Percentiles rank a stretch among this genome's conserved stretches.
Evolutionary conservation across 2,113 vertebrate genomes (phyloP).

Genomic region (Brachypteracias leptosomus): DNA sequence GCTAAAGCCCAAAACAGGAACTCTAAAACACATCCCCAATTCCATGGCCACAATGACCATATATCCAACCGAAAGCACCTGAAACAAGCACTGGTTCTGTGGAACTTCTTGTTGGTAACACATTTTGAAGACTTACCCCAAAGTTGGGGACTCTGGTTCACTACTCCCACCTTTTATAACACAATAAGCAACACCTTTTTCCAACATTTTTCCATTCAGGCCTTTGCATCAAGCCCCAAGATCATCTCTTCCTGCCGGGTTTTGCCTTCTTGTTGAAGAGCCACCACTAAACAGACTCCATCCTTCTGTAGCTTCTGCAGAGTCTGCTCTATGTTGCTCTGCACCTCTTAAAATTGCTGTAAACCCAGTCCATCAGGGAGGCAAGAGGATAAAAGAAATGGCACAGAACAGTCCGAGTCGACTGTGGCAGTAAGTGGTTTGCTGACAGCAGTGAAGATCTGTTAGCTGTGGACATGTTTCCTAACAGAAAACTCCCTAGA

Average conservation of each 20-base stretch:
- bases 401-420: not conserved
- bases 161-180: not conserved
- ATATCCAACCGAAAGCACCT: not conserved
- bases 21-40: not conserved
- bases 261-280: not conserved
- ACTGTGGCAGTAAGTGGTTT: not conserved
- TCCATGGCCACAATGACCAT: not conserved
- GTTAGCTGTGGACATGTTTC: not conserved
- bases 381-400: not conserved
- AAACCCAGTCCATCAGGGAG: not conserved
- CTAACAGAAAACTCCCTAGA: not conserved
- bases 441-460: not conserved
- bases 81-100: not conserved
- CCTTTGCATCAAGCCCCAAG: not conserved
- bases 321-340: not conserved
- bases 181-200: not conserved
- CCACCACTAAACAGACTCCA: not conserved
- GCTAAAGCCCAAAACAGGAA: not conserved
- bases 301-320: not conserved
- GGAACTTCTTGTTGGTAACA: not conserved
- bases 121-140: not conserved
- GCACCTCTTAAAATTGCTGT: not conserved
- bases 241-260: not conserved
- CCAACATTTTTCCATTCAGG: not conserved
- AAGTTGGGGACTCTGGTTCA: not conserved